Percentiles rank a stretch among this genome's conserved stretches.
These are phyloP conservation scores for Poecilus cupreus DNA, from an alignment of 2,888 invertebrate species.

Conservation along the genomic window DNA sequence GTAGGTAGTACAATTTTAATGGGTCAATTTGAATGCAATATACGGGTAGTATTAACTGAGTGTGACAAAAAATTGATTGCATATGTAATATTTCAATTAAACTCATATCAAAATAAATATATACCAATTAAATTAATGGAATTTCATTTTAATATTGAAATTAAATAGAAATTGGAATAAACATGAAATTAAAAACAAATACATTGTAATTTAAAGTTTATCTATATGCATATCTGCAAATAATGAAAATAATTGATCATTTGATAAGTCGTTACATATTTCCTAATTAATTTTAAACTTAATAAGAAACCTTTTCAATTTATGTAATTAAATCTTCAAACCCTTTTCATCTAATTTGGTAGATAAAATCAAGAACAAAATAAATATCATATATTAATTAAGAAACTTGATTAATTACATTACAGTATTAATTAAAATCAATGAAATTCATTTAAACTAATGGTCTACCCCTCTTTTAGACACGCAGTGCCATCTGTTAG, in stretches of 20 bases:
- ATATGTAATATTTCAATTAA: constrained; percentile 38
- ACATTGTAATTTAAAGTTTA: constrained; percentile 27
- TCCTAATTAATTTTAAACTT: constrained; percentile 8
- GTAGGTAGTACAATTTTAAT: too few relatives aligned
- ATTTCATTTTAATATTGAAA: constrained; percentile 26
- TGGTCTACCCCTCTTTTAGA: constrained; percentile 11
- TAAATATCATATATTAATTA: constrained; percentile 41
- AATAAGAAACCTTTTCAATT: constrained; percentile 25
- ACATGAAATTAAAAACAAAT: constrained; percentile 16
- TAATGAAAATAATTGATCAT: constrained; percentile 32
- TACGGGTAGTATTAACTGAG: not conserved
- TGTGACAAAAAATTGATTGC: constrained; percentile 13
- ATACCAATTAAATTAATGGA: constrained; percentile 36
- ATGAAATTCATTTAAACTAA: constrained; percentile 39
- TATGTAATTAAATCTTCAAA: not conserved
- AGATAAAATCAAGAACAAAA: constrained; percentile 11
- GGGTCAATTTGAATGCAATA: not conserved
- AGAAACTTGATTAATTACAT: constrained; percentile 42
- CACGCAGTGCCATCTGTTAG: constrained; percentile 67
- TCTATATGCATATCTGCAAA: constrained; percentile 7
- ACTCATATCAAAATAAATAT: constrained; percentile 30
- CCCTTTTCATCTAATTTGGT: not conserved
- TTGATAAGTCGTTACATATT: not conserved
- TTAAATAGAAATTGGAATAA: constrained; percentile 38
- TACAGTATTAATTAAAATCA: constrained; percentile 37